These are phyloP conservation scores for Spheniscus humboldti DNA, from an alignment of 2,797 vertebrate genomes.

Conservation along the genomic window DNA sequence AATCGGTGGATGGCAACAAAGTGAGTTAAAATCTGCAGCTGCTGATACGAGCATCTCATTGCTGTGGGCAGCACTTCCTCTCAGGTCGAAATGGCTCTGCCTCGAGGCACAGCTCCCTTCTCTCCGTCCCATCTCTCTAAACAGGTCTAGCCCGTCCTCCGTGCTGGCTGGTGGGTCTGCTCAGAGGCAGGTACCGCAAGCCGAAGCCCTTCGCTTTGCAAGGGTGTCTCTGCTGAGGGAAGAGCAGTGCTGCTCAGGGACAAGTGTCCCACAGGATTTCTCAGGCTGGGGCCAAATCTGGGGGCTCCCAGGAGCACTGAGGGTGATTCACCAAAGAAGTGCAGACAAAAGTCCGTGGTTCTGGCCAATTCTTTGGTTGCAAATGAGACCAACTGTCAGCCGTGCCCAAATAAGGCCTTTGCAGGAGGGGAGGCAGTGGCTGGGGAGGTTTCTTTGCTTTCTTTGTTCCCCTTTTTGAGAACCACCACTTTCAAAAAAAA, in stretches of 20 bases:
- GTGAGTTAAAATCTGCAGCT: background rate
- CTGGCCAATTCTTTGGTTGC: background rate
- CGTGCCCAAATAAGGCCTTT: conserved; percentile 21
- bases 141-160: rapidly evolving
- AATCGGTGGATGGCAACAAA: background rate
- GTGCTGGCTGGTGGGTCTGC: rapidly evolving
- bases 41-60: background rate
- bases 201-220: background rate
- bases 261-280: background rate
- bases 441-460: background rate
- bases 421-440: background rate
- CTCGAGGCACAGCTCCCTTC: background rate
- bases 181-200: rapidly evolving
- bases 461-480: conserved; percentile 55
- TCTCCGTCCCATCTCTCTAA: rapidly evolving
- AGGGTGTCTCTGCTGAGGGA: background rate
- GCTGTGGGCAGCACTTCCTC: background rate
- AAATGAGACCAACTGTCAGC: background rate
- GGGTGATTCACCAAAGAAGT: background rate
- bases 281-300: background rate
- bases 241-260: background rate
- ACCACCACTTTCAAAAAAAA: background rate
- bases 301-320: background rate
- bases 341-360: rapidly evolving
- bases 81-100: background rate